A percentile compares a stretch with the other conserved stretches of the same genome.
These are phyloP conservation scores for Pygmarrhopalites habei DNA, from an alignment of 1,140 invertebrate species.

Conservation along the genomic window DNA sequence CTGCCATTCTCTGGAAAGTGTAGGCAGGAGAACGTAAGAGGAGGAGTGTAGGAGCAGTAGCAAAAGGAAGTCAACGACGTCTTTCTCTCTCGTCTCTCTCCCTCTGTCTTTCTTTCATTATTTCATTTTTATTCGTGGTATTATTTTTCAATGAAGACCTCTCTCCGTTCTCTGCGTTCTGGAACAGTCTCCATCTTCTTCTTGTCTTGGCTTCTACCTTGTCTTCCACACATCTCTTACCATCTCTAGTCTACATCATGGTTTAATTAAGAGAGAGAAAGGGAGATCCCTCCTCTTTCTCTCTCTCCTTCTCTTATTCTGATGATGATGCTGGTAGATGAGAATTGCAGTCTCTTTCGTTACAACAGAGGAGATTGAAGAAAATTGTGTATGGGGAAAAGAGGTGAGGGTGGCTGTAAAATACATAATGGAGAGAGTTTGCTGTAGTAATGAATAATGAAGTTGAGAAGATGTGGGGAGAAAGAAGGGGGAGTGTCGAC, in stretches of 20 bases:
- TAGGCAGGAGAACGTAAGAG: no score
- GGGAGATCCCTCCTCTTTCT: neutral
- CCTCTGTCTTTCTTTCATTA: neutral
- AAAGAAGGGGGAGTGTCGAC: neutral
- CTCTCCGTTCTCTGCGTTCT: neutral
- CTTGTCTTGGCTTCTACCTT: no score
- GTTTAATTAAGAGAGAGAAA: constrained; percentile 20
- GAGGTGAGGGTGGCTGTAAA: neutral
- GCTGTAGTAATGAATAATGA: neutral
- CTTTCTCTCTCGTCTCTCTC: neutral
- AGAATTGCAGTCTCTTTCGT: neutral
- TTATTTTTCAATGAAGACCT: constrained; percentile 26
- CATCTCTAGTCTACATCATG: constrained; percentile 13
- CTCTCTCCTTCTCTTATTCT: neutral
- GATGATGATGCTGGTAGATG: neutral
- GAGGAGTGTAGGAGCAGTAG: no score
- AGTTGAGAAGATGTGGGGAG: neutral
- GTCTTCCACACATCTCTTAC: neutral
- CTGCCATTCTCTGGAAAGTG: no score
- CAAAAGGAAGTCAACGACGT: no score
- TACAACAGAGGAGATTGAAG: neutral
- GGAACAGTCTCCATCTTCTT: neutral
- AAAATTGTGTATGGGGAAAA: neutral
- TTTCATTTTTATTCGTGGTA: constrained; percentile 15
- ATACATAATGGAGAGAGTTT: neutral